Evolutionary conservation across 2,888 invertebrate genomes (phyloP), one percentile per base, ranked within the genome.

Genomic region (Drosophila ezoana): DNA sequence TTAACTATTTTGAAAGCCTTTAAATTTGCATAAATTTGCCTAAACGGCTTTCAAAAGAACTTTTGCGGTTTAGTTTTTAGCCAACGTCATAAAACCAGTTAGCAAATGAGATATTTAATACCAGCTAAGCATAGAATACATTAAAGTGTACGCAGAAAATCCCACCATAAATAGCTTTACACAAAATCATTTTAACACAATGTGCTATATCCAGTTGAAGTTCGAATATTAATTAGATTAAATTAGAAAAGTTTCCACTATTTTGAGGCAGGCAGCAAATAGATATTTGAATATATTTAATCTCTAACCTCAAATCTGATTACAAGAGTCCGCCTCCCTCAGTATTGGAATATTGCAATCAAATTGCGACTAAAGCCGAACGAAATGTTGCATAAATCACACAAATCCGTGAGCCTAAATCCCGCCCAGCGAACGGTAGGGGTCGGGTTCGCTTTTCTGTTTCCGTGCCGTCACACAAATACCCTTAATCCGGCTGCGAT

Each of bases 401-500:
- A 56, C 11, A 75, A 79, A 79, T 79, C 63, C 74, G 43, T 16
- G 18, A 16, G 16, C 23, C 60, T 41, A 52, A 74, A 77, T 74
- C 74, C 67, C 61, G 53, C 32, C 64, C 43, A 40, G 18, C 20
- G 8, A 9, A 4, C 33, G 14, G 14, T 1, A 33, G 20, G 23
- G 28, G 37, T 14, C 3, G 35, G 5, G 56, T 23, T 37, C 16
- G 40, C 28, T 45, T 53, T 68, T 60, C 61, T 62, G 73, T 70
- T 79, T 79, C 49, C 68, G 64, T 67, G 57, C 52, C 62, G 57
- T 23, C 40, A 65, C 79, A 75, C 77, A 77, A 78, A 79, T 81
- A 78, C 81, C 65, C 78, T 81, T 81, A 79, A 81, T 81, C 78
- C 77, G 69, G 49, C 54, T 23, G 33, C 53, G 38, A 32, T 6